These are phyloP conservation scores for Blomia tropicalis DNA, from an alignment of 2,888 invertebrate genomes.

Conservation along the genomic window DNA sequence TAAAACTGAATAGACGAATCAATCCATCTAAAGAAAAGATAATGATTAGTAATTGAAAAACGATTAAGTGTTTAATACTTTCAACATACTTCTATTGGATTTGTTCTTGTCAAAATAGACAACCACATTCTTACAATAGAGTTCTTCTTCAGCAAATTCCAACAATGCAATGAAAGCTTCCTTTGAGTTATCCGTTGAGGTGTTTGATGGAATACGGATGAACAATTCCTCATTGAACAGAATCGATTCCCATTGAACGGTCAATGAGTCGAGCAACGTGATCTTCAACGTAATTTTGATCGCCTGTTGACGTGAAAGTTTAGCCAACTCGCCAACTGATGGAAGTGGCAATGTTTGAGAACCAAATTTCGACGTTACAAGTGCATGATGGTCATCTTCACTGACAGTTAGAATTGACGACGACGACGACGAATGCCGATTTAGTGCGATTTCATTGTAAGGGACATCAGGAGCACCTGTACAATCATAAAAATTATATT, in stretches of 20 bases:
- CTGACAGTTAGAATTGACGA: slow-evolving; percentile 13
- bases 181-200: slow-evolving; percentile 78
- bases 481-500: not conserved
- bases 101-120: slow-evolving; percentile 67
- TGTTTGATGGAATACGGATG: slow-evolving; percentile 68
- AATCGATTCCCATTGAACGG: slow-evolving; percentile 57
- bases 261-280: slow-evolving; percentile 27
- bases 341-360: slow-evolving; percentile 16
- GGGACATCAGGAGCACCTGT: slow-evolving; percentile 26
- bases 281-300: slow-evolving; percentile 28
- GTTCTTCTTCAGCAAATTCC: slow-evolving; percentile 85
- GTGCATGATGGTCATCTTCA: too few relatives aligned
- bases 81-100: slow-evolving; percentile 50
- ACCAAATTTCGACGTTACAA: not conserved
- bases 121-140: slow-evolving; percentile 61
- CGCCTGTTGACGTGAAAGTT: slow-evolving; percentile 27
- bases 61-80: not conserved
- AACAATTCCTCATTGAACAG: slow-evolving; percentile 61
- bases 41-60: not conserved
- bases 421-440: slow-evolving; percentile 22
- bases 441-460: not conserved
- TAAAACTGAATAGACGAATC: slow-evolving; percentile 87
- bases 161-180: slow-evolving; percentile 83
- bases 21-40: slow-evolving; percentile 47
- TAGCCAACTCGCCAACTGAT: slow-evolving; percentile 26